These are phyloP conservation scores for Clamator glandarius DNA, from an alignment of 2,797 vertebrate genomes.

Conservation along the genomic window DNA sequence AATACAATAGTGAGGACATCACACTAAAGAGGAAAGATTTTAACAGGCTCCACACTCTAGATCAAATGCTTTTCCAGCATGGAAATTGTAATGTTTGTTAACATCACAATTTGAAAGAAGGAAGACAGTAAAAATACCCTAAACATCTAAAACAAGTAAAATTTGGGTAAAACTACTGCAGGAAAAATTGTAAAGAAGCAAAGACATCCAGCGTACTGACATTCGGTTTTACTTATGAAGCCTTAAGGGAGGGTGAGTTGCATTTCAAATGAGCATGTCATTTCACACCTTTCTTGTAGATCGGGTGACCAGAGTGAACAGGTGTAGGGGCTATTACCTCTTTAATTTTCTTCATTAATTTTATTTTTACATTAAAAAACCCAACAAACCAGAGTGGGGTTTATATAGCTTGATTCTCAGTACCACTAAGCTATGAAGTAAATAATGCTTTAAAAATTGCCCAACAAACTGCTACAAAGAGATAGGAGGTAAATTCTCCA, in stretches of 20 bases:
- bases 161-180: neutral
- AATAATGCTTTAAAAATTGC: conserved; percentile 1
- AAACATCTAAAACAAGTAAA: neutral
- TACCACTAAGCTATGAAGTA: neutral
- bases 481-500: neutral
- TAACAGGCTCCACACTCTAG: neutral
- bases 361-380: neutral
- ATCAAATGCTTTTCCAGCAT: neutral
- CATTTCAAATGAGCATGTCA: neutral
- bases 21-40: neutral
- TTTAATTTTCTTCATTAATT: neutral
- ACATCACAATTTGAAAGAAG: neutral
- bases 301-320: neutral
- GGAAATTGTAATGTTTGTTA: neutral
- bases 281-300: neutral
- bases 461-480: neutral
- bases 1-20: neutral
- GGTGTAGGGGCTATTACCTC: neutral
- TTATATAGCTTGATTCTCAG: neutral
- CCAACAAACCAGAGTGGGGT: neutral
- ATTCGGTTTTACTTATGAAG: neutral
- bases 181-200: neutral
- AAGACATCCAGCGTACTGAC: neutral
- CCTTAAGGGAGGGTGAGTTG: neutral
- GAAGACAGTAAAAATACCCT: neutral